phyloP scores from a whole-genome alignment of 2,888 invertebrate genomes.

The Strigamia maritima region DNA sequence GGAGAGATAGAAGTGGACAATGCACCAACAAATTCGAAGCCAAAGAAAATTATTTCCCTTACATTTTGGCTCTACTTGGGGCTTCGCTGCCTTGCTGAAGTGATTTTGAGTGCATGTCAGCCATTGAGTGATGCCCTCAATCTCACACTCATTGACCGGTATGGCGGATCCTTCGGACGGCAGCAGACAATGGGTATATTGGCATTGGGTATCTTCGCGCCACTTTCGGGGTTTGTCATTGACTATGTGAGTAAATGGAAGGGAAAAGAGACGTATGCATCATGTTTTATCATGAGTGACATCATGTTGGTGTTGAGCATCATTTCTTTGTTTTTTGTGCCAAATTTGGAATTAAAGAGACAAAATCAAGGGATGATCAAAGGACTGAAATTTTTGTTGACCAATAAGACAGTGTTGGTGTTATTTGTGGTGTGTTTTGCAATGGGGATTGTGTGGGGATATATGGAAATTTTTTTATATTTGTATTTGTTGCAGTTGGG shows the following conservation, averaged over 20 bases:
- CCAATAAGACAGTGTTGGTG: constrained; percentile 72
- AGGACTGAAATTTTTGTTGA: constrained; percentile 60
- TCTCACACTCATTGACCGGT: constrained; percentile 77
- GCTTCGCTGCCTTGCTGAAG: constrained; percentile 72
- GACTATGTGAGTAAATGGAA: constrained; percentile 43
- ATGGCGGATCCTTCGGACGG: constrained; percentile 56
- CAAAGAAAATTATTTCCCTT: neutral
- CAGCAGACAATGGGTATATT: constrained; percentile 53
- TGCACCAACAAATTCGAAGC: neutral
- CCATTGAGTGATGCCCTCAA: constrained; percentile 86
- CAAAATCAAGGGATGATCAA: constrained; percentile 41
- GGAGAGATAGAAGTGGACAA: neutral
- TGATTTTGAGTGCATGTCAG: constrained; percentile 77
- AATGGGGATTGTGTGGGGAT: constrained; percentile 82
- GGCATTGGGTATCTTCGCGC: constrained; percentile 51
- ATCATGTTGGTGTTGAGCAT: constrained; percentile 47
- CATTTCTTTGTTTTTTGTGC: constrained; percentile 44
- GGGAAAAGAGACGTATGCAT: constrained; percentile 44
- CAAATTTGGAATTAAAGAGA: neutral
- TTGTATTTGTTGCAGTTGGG: constrained; percentile 63
- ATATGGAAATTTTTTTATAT: constrained; percentile 68
- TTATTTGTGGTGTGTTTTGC: constrained; percentile 78
- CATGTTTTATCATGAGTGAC: constrained; percentile 46
- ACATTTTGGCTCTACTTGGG: constrained; percentile 81
- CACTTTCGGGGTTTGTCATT: constrained; percentile 46